Conservation (phyloP, 2,113 vertebrate genomes). For the Gadus macrocephalus region DNA sequence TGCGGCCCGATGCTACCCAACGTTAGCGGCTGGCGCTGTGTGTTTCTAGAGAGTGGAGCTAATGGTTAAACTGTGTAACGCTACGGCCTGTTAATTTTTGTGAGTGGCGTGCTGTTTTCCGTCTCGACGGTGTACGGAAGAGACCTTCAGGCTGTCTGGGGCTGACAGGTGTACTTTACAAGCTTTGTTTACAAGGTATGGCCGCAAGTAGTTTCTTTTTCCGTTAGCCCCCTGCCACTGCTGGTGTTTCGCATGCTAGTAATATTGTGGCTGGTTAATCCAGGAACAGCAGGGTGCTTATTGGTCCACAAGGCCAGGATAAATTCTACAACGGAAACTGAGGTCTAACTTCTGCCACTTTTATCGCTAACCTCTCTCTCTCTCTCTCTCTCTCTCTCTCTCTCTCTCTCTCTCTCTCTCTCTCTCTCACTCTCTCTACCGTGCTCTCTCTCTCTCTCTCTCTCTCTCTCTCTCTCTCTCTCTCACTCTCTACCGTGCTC, state of each 20-base stretch:
- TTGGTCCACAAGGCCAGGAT: too few species aligned
- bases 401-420: constrained; percentile 2
- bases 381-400: constrained; percentile 4
- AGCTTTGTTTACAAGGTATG: too few species aligned
- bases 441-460: not conserved
- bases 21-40: not conserved
- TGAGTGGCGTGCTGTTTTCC: not conserved
- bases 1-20: not conserved
- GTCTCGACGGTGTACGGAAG: not conserved
- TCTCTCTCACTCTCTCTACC: not conserved
- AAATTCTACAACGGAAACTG: too few species aligned
- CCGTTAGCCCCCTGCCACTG: too few species aligned
- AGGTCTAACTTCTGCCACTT: too few species aligned
- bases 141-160: not conserved
- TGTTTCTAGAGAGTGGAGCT: not conserved
- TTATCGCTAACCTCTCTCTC: not conserved
- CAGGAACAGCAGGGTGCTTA: too few species aligned
- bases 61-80: too few species aligned
- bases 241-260: too few species aligned
- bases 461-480: constrained; percentile 5
- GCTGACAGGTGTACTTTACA: too few species aligned
- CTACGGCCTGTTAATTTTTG: not conserved
- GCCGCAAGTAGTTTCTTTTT: too few species aligned
- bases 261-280: too few species aligned
- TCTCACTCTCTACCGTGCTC: not conserved